These are phyloP conservation scores for Micoletzkya japonica DNA, from an alignment of 2,888 invertebrate genomes.

Conservation along the genomic window DNA sequence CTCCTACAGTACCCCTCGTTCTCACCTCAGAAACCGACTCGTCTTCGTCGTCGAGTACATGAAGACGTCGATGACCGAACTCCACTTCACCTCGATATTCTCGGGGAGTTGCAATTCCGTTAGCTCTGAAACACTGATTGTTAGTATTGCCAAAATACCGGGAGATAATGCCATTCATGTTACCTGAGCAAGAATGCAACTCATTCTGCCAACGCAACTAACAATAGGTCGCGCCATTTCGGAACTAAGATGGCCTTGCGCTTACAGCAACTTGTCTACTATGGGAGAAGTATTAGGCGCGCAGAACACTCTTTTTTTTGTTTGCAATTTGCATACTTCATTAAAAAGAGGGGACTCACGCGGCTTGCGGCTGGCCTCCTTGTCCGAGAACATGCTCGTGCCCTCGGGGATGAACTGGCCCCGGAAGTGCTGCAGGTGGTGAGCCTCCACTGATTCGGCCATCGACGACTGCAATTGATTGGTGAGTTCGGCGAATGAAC, in stretches of 20 bases:
- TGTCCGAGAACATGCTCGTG: conserved; percentile 56
- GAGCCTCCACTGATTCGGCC: conserved; percentile 51
- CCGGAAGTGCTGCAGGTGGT: conserved; percentile 71
- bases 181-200: too few species aligned
- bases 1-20: too few species aligned
- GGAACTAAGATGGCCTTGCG: too few species aligned
- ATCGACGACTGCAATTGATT: conserved; percentile 26
- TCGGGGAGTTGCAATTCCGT: conserved; percentile 71
- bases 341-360: conserved; percentile 39
- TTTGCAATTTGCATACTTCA: too few species aligned
- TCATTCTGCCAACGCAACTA: background rate
- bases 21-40: conserved; percentile 35
- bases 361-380: conserved; percentile 61
- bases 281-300: too few species aligned
- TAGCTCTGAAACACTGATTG: conserved; percentile 71
- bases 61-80: conserved; percentile 61
- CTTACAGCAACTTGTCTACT: too few species aligned
- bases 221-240: too few species aligned
- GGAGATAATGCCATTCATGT: too few species aligned
- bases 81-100: conserved; percentile 73
- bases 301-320: too few species aligned
- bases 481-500: too few species aligned
- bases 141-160: too few species aligned
- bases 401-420: conserved; percentile 63
- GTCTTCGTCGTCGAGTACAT: conserved; percentile 47